phyloP scores from a whole-genome alignment of 2,888 invertebrate species.

The Acronicta alni region DNA sequence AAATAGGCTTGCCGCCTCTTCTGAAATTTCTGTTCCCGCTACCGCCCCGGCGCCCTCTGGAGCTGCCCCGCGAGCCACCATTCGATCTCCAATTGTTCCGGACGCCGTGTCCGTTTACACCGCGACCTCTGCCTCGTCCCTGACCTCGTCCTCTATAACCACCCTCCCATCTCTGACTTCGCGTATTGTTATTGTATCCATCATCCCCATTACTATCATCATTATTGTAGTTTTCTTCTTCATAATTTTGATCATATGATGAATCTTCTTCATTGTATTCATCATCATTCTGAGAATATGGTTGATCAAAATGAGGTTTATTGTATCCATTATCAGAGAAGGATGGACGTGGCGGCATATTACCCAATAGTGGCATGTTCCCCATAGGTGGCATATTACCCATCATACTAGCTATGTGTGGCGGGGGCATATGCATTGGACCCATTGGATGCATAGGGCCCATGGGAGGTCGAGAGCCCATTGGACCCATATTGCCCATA shows the following conservation, averaged over 20 bases:
- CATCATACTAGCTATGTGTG: slow-evolving; percentile 62
- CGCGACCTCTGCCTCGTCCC: slow-evolving; percentile 79
- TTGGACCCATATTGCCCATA: slow-evolving; percentile 66
- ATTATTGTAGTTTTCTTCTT: slow-evolving; percentile 66
- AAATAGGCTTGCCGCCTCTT: slow-evolving; percentile 78
- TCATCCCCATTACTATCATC: slow-evolving; percentile 76
- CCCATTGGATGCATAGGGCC: slow-evolving; percentile 64
- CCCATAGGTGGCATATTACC: slow-evolving; percentile 64
- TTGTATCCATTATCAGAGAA: slow-evolving; percentile 81
- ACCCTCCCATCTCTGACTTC: slow-evolving; percentile 80
- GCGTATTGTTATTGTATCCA: slow-evolving; percentile 63
- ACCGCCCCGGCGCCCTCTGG: slow-evolving; percentile 73
- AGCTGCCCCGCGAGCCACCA: slow-evolving; percentile 69
- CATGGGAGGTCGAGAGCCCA: slow-evolving; percentile 58
- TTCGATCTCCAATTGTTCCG: slow-evolving; percentile 75
- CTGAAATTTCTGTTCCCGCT: slow-evolving; percentile 77
- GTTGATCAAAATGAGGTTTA: slow-evolving; percentile 78
- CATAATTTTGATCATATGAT: slow-evolving; percentile 57
- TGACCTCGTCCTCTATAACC: slow-evolving; percentile 74
- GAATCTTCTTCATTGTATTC: slow-evolving; percentile 68
- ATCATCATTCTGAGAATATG: slow-evolving; percentile 75
- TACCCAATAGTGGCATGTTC: slow-evolving; percentile 69
- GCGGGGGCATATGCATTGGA: slow-evolving; percentile 59
- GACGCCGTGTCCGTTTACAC: slow-evolving; percentile 79
- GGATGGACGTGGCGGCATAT: slow-evolving; percentile 69